Conservation (phyloP, 2,797 vertebrate species). For the Bufotes viridis region DNA sequence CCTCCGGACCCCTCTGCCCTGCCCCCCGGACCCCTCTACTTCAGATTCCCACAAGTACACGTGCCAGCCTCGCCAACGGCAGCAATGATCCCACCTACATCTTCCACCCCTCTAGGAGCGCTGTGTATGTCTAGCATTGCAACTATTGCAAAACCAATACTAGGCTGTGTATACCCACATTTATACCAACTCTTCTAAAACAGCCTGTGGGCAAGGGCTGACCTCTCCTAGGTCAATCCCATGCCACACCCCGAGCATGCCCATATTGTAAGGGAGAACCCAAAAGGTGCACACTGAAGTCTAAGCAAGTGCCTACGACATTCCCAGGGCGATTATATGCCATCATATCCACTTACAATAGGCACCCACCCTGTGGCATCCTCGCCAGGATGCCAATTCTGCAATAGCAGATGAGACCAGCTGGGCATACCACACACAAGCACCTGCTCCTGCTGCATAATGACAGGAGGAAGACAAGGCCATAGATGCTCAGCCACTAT, state of each 20-base stretch:
- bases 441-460: constrained; percentile 37
- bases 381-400: not conserved
- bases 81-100: too few species aligned
- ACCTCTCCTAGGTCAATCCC: not conserved
- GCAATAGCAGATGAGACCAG: not conserved
- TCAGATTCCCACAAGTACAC: too few species aligned
- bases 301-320: not conserved
- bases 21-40: too few species aligned
- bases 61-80: too few species aligned
- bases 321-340: too few species aligned
- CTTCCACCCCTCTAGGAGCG: too few species aligned
- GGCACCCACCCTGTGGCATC: too few species aligned
- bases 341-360: not conserved
- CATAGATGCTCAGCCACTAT: not conserved
- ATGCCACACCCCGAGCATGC: not conserved
- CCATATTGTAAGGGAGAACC: not conserved
- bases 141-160: too few species aligned
- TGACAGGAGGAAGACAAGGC: not conserved
- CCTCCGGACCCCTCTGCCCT: too few species aligned
- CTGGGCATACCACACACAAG: not conserved
- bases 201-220: not conserved
- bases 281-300: too few species aligned
- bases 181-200: not conserved
- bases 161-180: not conserved
- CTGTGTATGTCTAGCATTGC: too few species aligned